phyloP scores from a whole-genome alignment of 2,113 vertebrate species.

The Campylomormyrus numenius region DNA sequence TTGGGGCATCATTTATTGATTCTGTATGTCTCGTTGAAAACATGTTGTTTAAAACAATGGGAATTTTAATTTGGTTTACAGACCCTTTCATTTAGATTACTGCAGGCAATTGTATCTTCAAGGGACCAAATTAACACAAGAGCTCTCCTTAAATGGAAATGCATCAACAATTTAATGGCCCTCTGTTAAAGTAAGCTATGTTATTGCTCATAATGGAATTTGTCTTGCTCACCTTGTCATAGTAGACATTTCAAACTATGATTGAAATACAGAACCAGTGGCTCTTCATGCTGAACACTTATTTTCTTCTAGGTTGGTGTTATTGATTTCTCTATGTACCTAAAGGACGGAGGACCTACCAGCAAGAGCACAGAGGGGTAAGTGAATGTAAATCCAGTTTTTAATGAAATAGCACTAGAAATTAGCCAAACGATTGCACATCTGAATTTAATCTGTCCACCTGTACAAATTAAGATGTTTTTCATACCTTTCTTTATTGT shows the following conservation, averaged over 20 bases:
- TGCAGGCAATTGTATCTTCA: not conserved
- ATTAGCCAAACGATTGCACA: not conserved
- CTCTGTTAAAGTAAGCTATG: not conserved
- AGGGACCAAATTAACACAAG: not conserved
- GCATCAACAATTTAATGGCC: not conserved
- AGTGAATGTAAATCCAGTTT: slow-evolving; percentile 37
- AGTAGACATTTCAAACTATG: not conserved
- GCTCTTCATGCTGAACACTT: not conserved
- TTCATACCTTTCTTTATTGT: not conserved
- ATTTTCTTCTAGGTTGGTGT: slow-evolving; percentile 78
- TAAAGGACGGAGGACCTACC: slow-evolving; percentile 88
- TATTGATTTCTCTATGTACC: slow-evolving; percentile 98
- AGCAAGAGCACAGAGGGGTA: slow-evolving; percentile 93
- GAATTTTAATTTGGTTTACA: not conserved
- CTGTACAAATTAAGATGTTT: not conserved
- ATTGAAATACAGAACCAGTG: not conserved
- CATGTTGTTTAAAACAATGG: not conserved
- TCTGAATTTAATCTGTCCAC: not conserved
- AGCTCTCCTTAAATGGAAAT: not conserved
- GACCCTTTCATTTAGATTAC: not conserved
- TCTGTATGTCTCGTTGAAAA: not conserved
- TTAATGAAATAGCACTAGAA: not conserved
- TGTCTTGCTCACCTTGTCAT: not conserved
- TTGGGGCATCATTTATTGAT: not conserved
- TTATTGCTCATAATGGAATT: not conserved